Conservation (phyloP, 2,113 vertebrate genomes). For the Podiceps cristatus region DNA sequence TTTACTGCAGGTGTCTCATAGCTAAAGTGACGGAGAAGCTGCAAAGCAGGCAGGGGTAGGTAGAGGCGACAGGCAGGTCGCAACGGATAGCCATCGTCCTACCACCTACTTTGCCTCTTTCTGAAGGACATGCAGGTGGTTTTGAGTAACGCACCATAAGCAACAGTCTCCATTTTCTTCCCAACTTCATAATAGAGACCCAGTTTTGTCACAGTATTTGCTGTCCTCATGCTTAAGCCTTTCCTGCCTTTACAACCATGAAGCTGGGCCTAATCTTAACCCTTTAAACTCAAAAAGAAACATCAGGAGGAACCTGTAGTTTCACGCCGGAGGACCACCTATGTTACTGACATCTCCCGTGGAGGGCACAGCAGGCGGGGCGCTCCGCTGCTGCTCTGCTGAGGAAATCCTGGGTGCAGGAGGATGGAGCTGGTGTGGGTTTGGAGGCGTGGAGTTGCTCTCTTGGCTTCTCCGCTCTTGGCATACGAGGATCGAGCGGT, state of each 20-base stretch:
- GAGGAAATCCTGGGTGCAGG: neutral
- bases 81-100: neutral
- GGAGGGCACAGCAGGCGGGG: neutral
- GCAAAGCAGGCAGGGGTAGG: neutral
- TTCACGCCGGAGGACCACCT: neutral
- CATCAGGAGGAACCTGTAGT: neutral
- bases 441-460: neutral
- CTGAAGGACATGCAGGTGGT: neutral
- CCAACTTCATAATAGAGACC: neutral
- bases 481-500: accelerated
- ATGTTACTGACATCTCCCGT: neutral
- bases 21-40: too few species aligned
- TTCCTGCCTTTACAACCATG: neutral
- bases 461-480: neutral
- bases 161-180: neutral
- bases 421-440: neutral
- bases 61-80: neutral
- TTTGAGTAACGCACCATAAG: neutral
- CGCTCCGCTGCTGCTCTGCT: neutral
- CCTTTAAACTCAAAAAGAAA: neutral
- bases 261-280: neutral
- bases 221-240: neutral
- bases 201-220: neutral
- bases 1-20: neutral
- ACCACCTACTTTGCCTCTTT: neutral